Evolutionary conservation across 2,888 invertebrate species (phyloP).

Genomic region (Leptinotarsa tumamoca): DNA sequence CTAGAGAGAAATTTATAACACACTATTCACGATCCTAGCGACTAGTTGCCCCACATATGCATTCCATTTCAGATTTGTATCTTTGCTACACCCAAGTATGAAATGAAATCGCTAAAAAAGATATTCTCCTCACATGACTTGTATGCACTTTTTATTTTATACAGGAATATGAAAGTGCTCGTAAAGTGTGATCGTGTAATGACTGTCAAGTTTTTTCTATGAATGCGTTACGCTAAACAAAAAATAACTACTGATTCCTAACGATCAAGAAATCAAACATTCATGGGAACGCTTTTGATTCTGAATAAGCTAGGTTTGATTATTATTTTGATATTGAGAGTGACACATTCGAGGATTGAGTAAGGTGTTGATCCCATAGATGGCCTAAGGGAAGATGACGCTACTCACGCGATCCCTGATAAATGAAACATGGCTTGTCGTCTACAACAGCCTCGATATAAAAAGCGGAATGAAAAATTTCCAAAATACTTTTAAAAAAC

Average conservation of each 20-base stretch:
- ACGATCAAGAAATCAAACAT: neutral
- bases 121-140: constrained; percentile 19
- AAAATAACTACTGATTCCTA: neutral
- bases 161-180: constrained; percentile 23
- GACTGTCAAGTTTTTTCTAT: constrained; percentile 9
- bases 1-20: constrained; percentile 12
- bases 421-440: too few relatives aligned
- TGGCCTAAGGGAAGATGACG: too few relatives aligned
- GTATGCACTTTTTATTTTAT: constrained; percentile 19
- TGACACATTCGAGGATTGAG: too few relatives aligned
- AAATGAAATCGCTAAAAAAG: constrained; percentile 16
- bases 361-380: too few relatives aligned
- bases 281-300: neutral
- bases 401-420: too few relatives aligned
- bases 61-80: constrained; percentile 21
- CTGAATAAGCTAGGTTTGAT: too few relatives aligned
- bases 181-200: constrained; percentile 8
- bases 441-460: too few relatives aligned
- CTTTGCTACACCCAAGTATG: constrained; percentile 27
- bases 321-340: too few relatives aligned
- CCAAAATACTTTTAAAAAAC: too few relatives aligned
- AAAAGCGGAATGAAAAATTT: too few relatives aligned
- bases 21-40: constrained; percentile 15
- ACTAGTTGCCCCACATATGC: constrained; percentile 18
- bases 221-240: neutral